These are phyloP conservation scores for Myiozetetes cayanensis DNA, from an alignment of 2,113 vertebrate species.

Conservation along the genomic window DNA sequence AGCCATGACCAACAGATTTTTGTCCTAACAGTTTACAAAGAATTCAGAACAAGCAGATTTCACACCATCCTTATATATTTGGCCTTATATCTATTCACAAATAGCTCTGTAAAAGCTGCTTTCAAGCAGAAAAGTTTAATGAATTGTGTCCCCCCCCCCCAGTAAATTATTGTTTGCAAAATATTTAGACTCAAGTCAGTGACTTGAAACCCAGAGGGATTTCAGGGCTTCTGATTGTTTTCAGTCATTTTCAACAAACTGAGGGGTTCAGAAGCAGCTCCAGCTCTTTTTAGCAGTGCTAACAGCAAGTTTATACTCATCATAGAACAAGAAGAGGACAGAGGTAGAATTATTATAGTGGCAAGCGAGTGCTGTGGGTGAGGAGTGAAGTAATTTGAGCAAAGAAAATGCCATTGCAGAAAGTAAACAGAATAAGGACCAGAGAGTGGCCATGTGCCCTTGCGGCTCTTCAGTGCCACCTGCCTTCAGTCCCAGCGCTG, in stretches of 20 bases:
- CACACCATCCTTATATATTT: background rate
- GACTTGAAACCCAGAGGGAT: background rate
- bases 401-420: slow-evolving; percentile 54
- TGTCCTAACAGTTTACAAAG: background rate
- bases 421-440: slow-evolving; percentile 29
- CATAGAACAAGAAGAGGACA: background rate
- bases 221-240: background rate
- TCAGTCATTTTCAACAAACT: background rate
- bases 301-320: background rate
- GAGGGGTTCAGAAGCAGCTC: background rate
- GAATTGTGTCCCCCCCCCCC: background rate
- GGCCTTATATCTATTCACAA: background rate
- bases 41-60: background rate
- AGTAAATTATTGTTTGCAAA: background rate
- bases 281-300: background rate
- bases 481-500: background rate
- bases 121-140: background rate
- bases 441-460: slow-evolving; percentile 46
- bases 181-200: background rate
- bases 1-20: background rate
- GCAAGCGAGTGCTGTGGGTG: background rate
- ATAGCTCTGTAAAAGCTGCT: background rate
- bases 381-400: slow-evolving; percentile 32
- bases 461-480: slow-evolving; percentile 44
- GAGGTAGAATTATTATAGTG: background rate